These are phyloP conservation scores for Prosopocoilus inquinatus DNA, from an alignment of 2,888 invertebrate species.

Conservation along the genomic window DNA sequence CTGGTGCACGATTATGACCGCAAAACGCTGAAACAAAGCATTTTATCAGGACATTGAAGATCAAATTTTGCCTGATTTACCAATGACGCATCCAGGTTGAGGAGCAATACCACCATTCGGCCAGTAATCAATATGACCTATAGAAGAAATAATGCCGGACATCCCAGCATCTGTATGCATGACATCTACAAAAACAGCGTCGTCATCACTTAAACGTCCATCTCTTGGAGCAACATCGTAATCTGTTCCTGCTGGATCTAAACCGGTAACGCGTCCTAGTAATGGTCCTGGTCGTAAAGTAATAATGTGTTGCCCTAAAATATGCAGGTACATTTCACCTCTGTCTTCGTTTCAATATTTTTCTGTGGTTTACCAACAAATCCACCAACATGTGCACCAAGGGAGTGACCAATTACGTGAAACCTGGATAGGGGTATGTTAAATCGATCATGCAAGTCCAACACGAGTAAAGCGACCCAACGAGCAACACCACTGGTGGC, in stretches of 20 bases:
- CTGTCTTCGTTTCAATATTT: background rate
- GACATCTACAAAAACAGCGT: conserved; percentile 68
- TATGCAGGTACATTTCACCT: background rate
- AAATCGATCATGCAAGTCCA: conserved; percentile 8
- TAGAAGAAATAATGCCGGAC: conserved; percentile 57
- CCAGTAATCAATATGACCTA: conserved; percentile 69
- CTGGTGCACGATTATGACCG: background rate
- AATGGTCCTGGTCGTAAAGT: conserved; percentile 2
- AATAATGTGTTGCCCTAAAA: conserved; percentile 10
- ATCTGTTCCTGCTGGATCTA: conserved; percentile 65
- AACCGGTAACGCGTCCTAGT: conserved; percentile 21
- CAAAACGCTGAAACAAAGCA: background rate
- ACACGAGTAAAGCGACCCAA: conserved; percentile 7
- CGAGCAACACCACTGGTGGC: conserved; percentile 3
- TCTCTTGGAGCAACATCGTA: conserved; percentile 50
- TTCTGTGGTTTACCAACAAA: conserved; percentile 13
- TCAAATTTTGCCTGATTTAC: background rate
- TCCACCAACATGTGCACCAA: conserved; percentile 16
- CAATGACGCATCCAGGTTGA: conserved; percentile 61
- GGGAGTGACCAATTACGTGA: conserved; percentile 16
- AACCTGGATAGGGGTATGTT: conserved; percentile 8
- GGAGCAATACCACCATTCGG: conserved; percentile 63
- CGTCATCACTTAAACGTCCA: conserved; percentile 57
- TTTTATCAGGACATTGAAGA: background rate
- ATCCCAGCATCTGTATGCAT: conserved; percentile 67